A percentile compares a stretch with the other conserved stretches of the same genome.
These are phyloP conservation scores for Perizoma affinitatum DNA, from an alignment of 2,888 invertebrate species.

Conservation along the genomic window DNA sequence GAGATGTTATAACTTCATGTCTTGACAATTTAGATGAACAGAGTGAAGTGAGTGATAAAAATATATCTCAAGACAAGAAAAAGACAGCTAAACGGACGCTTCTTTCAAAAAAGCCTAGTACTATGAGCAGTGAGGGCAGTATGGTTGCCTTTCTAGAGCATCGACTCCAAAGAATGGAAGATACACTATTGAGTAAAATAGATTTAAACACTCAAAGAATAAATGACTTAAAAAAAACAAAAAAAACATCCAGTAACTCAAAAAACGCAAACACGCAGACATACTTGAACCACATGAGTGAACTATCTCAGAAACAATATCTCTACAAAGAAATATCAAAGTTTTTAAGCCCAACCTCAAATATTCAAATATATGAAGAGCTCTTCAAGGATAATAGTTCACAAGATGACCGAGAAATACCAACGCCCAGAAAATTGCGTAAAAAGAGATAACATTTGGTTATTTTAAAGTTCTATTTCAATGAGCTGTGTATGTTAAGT, in stretches of 20 bases:
- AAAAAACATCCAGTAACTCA: constrained; percentile 37
- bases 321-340: constrained; percentile 70
- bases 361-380: constrained; percentile 71
- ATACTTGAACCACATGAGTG: constrained; percentile 29
- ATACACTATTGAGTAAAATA: constrained; percentile 63
- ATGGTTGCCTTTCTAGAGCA: constrained; percentile 62
- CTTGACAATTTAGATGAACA: constrained; percentile 57
- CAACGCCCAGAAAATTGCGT: constrained; percentile 47
- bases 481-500: too few species aligned
- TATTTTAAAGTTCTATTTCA: constrained; percentile 7
- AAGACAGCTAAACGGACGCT: constrained; percentile 7
- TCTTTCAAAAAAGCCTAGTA: constrained; percentile 40
- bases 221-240: constrained; percentile 53
- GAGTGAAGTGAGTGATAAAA: constrained; percentile 27
- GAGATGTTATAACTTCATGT: constrained; percentile 67
- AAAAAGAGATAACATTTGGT: constrained; percentile 48
- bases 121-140: constrained; percentile 50
- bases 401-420: constrained; percentile 12
- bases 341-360: constrained; percentile 63
- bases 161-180: constrained; percentile 68
- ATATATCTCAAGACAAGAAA: constrained; percentile 21
- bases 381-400: constrained; percentile 64
- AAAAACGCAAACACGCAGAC: constrained; percentile 55
- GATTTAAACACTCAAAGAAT: constrained; percentile 69
- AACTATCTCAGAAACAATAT: constrained; percentile 35